Percentiles rank a stretch among this genome's conserved stretches.
Conservation (phyloP, 1,140 invertebrate genomes). For the Drosophila asahinai region DNA sequence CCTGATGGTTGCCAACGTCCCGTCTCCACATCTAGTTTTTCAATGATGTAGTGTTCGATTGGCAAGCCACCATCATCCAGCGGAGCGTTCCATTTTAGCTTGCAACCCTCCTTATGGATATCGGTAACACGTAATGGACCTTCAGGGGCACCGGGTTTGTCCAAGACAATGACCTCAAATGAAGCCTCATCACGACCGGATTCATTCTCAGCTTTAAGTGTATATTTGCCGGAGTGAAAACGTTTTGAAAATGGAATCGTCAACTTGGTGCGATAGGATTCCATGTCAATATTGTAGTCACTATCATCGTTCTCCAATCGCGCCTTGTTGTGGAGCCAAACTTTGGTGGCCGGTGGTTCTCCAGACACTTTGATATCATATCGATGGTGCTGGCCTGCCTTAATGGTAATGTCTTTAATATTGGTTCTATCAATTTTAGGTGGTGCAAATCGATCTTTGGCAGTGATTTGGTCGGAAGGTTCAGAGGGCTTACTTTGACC, state of each 20-base stretch:
- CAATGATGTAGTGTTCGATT: slow-evolving; percentile 96
- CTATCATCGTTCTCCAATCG: slow-evolving; percentile 88
- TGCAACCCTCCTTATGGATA: slow-evolving; percentile 97
- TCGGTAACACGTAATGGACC: slow-evolving; percentile 95
- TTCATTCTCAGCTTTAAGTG: slow-evolving; percentile 95
- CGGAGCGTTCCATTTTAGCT: slow-evolving; percentile 97
- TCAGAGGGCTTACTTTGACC: slow-evolving; percentile 96
- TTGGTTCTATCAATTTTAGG: slow-evolving; percentile 96
- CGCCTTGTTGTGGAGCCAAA: slow-evolving; percentile 94
- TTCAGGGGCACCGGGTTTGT: slow-evolving; percentile 95
- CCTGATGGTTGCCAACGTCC: slow-evolving; percentile 94
- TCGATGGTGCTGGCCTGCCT: slow-evolving; percentile 93
- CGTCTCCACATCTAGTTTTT: slow-evolving; percentile 94
- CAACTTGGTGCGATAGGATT: slow-evolving; percentile 95
- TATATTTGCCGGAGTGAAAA: slow-evolving; percentile 93
- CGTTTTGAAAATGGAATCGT: slow-evolving; percentile 90
- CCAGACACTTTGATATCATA: slow-evolving; percentile 95
- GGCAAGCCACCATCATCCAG: slow-evolving; percentile 96
- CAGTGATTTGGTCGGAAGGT: slow-evolving; percentile 92
- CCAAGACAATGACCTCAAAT: slow-evolving; percentile 94
- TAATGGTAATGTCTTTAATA: slow-evolving; percentile 93
- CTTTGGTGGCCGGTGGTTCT: slow-evolving; percentile 94
- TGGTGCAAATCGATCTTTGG: slow-evolving; percentile 94
- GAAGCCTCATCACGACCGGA: slow-evolving; percentile 96
- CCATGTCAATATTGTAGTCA: slow-evolving; percentile 90